Conservation (phyloP, 2,113 vertebrate species). For the Archocentrus centrarchus region DNA sequence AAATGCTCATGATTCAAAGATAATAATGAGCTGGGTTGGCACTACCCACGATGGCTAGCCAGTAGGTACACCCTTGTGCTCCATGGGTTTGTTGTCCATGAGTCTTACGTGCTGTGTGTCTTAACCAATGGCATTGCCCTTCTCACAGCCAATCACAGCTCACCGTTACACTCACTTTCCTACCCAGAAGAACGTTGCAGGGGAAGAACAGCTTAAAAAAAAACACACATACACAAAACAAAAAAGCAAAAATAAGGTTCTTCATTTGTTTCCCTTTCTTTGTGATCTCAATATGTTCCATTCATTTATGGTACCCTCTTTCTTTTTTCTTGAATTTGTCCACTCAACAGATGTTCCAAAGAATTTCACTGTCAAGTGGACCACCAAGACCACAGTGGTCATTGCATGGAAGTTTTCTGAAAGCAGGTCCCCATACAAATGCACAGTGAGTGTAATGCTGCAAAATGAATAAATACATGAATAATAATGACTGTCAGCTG, state of each 20-base stretch:
- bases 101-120: slow-evolving; percentile 80
- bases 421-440: slow-evolving; percentile 86
- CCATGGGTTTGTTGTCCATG: slow-evolving; percentile 78
- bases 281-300: not conserved
- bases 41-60: slow-evolving; percentile 64
- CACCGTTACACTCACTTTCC: slow-evolving; percentile 70
- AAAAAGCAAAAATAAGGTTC: not conserved
- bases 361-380: slow-evolving; percentile 98
- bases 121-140: slow-evolving; percentile 78
- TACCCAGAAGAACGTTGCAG: slow-evolving; percentile 69
- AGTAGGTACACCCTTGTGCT: slow-evolving; percentile 70
- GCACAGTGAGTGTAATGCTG: slow-evolving; percentile 83
- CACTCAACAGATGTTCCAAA: slow-evolving; percentile 91
- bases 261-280: slow-evolving; percentile 38
- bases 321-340: slow-evolving; percentile 32
- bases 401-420: slow-evolving; percentile 96
- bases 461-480: not conserved
- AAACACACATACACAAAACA: not conserved
- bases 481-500: not conserved
- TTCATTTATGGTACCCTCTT: slow-evolving; percentile 29
- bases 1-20: slow-evolving; percentile 39
- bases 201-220: slow-evolving; percentile 38
- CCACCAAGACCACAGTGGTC: slow-evolving; percentile 93
- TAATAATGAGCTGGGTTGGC: slow-evolving; percentile 61
- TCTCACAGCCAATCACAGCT: slow-evolving; percentile 80